Percentiles rank a stretch among this genome's conserved stretches.
phyloP scores from a whole-genome alignment of 2,888 invertebrate species.

The Dasypogon diadema region DNA sequence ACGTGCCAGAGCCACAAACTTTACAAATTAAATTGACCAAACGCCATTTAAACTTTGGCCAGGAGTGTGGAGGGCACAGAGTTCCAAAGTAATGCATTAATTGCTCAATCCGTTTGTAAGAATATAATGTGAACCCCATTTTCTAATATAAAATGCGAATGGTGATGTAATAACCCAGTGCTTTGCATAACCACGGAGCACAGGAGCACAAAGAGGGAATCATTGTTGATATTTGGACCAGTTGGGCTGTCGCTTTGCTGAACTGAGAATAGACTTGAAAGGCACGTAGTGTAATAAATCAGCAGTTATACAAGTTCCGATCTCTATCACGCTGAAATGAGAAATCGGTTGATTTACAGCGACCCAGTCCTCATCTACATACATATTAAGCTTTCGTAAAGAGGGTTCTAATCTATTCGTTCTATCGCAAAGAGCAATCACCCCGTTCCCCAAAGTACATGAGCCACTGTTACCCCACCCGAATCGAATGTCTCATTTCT shows the following conservation, averaged over 20 bases:
- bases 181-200: background rate
- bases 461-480: background rate
- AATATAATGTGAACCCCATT: constrained; percentile 1
- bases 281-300: constrained; percentile 47
- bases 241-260: background rate
- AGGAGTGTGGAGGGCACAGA: constrained; percentile 33
- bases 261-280: constrained; percentile 4
- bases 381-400: constrained; percentile 31
- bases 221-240: constrained; percentile 37
- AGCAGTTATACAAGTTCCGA: constrained; percentile 49
- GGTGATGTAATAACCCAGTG: background rate
- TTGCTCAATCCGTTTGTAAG: constrained; percentile 22
- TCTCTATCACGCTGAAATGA: constrained; percentile 46
- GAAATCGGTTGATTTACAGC: constrained; percentile 50
- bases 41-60: constrained; percentile 55
- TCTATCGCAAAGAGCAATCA: constrained; percentile 42
- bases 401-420: constrained; percentile 43
- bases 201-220: background rate
- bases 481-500: constrained; percentile 47
- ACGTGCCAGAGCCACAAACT: constrained; percentile 30
- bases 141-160: background rate
- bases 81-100: constrained; percentile 4
- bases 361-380: constrained; percentile 47
- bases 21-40: constrained; percentile 53
- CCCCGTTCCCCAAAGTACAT: background rate